A percentile compares a stretch with the other conserved stretches of the same genome.
Evolutionary conservation across 2,113 vertebrate species (phyloP).

Genomic region (Lepus americanus): DNA sequence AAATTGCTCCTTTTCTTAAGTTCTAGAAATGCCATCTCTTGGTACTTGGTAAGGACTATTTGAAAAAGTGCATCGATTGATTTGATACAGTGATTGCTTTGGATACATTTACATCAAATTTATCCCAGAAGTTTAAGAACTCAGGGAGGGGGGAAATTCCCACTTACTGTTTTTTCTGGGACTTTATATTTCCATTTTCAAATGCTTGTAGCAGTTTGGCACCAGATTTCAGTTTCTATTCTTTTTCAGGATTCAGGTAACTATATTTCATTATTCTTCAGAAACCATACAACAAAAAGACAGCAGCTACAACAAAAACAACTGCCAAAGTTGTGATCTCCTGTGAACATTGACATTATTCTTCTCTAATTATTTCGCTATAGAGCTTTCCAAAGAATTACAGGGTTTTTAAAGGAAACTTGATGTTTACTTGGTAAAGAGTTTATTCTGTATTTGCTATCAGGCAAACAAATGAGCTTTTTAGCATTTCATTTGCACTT

Average conservation of each 20-base stretch:
- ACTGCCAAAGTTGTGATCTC: slow-evolving; percentile 6
- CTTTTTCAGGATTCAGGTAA: slow-evolving; percentile 40
- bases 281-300: slow-evolving; percentile 47
- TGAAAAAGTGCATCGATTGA: slow-evolving; percentile 16
- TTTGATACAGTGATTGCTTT: slow-evolving; percentile 36
- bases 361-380: slow-evolving; percentile 42
- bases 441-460: slow-evolving; percentile 25
- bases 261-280: slow-evolving; percentile 32
- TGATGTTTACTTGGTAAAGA: background rate
- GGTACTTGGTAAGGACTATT: slow-evolving; percentile 10
- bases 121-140: slow-evolving; percentile 17
- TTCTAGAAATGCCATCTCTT: slow-evolving; percentile 7
- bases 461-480: slow-evolving; percentile 42
- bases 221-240: slow-evolving; percentile 56
- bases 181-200: slow-evolving; percentile 48
- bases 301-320: background rate
- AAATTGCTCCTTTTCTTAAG: background rate
- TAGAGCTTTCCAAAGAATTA: slow-evolving; percentile 61
- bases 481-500: background rate
- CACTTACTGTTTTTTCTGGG: slow-evolving; percentile 27
- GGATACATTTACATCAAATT: slow-evolving; percentile 54
- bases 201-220: background rate
- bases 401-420: slow-evolving; percentile 29
- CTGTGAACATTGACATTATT: slow-evolving; percentile 45
- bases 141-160: background rate